Evolutionary conservation across 1,140 invertebrate genomes (phyloP), one percentile per base, ranked within the genome.

Genomic region (Penaeus indicus): DNA sequence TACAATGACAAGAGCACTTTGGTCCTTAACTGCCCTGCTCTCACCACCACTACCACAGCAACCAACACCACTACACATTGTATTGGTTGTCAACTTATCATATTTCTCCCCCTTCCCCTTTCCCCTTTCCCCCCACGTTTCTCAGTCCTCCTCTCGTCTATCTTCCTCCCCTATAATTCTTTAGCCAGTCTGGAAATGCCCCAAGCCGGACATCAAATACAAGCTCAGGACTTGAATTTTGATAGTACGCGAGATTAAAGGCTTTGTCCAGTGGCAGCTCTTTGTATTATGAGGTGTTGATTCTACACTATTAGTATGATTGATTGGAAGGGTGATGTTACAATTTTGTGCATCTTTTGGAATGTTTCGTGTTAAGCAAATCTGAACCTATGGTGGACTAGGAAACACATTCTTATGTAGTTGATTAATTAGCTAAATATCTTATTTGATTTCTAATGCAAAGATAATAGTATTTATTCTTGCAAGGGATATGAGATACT

Each of bases 1-100:
- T 88, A 88, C 87, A 88, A 88, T 88, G 87, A 88, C 87, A 88
- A 77, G 81, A 88, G 87, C 87, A 88, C 87, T 84, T 88, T 84
- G 87, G 87, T 67, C 87, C 87, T 84, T 88, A 88, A 88, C 87
- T 84, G 87, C 87, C 86, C 60, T 54, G 82, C 86, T 88, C 84
- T 88, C 86, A 88, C 86, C 87, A 78, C 81, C 75, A 86, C 60
- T 77, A 78, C 84, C 60, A 84, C 87, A 81, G 78, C 87, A 72
- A 88, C 82, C 77, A 84, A 81, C 87, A 88, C 78, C 86, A 67
- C 86, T 72, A 84, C 72, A 84, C 25, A 78, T 83, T 78, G 87
- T 88, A 67, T 88, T 79, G 87, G 87, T 88, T 88, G 87, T 84
- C 87, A 78, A 69, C 80, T 75, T 75, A 82, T 75, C 79, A 54